Evolutionary conservation across 2,113 vertebrate species (phyloP).

Genomic region (Arenaria interpres): DNA sequence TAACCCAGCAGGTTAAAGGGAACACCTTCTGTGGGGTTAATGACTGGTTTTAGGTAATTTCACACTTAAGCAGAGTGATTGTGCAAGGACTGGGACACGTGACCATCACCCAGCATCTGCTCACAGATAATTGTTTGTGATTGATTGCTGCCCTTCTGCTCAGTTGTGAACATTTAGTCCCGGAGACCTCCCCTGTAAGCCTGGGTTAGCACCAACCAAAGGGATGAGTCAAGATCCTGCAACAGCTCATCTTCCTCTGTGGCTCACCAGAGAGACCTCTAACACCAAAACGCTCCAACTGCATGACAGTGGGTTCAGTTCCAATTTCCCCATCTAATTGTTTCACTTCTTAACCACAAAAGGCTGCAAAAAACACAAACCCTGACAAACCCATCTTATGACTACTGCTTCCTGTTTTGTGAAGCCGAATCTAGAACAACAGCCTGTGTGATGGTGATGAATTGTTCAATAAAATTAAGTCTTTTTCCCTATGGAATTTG

Average conservation of each 20-base stretch:
- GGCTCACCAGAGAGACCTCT: slow-evolving; percentile 29
- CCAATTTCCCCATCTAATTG: slow-evolving; percentile 5
- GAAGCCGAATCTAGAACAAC: slow-evolving; percentile 20
- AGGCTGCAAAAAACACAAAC: background rate
- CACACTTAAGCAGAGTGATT: background rate
- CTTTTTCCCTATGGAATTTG: background rate
- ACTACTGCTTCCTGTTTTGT: slow-evolving; percentile 43
- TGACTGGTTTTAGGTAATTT: background rate
- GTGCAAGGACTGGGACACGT: background rate
- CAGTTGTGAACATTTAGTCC: background rate
- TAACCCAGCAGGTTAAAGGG: background rate
- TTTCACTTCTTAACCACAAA: background rate
- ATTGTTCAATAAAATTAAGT: slow-evolving; percentile 36
- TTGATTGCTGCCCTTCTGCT: background rate
- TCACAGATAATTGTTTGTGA: background rate
- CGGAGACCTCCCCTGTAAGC: background rate
- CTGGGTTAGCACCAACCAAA: background rate
- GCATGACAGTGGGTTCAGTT: background rate
- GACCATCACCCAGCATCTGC: background rate
- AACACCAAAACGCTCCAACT: background rate
- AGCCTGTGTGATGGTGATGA: slow-evolving; percentile 43
- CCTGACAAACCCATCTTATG: background rate
- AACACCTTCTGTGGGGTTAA: background rate
- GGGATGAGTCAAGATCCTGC: slow-evolving; percentile 2
- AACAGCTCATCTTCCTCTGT: slow-evolving; percentile 40